These are phyloP conservation scores for Anas capensis DNA, from an alignment of 2,797 vertebrate species.

Conservation along the genomic window DNA sequence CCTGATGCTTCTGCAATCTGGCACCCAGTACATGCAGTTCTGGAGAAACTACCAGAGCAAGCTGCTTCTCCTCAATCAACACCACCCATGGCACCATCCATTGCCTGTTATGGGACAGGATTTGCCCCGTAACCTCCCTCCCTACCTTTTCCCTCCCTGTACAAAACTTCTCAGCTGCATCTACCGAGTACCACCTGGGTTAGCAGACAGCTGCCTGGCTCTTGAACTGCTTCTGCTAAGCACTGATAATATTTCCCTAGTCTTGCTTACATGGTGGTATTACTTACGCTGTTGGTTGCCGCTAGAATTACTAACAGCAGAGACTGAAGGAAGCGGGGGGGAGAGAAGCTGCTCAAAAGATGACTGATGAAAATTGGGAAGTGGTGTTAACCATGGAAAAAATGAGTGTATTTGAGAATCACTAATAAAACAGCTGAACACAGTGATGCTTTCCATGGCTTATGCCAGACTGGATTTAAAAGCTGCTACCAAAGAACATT, in stretches of 20 bases:
- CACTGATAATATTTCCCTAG: rapidly evolving
- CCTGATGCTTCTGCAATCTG: background rate
- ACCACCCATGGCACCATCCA: background rate
- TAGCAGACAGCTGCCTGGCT: background rate
- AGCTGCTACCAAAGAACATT: background rate
- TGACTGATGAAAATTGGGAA: background rate
- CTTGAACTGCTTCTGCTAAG: background rate
- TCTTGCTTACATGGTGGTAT: background rate
- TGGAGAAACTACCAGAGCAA: background rate
- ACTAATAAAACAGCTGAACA: background rate
- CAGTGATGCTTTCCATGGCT: background rate
- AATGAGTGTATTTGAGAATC: background rate
- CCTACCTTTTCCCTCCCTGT: background rate
- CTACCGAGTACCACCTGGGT: background rate
- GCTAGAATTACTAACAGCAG: background rate
- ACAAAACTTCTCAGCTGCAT: background rate
- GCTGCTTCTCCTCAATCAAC: background rate
- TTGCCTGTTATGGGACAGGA: background rate
- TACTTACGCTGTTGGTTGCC: background rate
- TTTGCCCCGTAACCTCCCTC: background rate
- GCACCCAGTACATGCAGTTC: background rate
- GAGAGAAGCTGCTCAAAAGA: background rate
- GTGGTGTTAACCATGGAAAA: background rate
- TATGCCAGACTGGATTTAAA: background rate
- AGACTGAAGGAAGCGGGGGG: background rate